These are phyloP conservation scores for Drosophila ambigua DNA, from an alignment of 1,140 invertebrate species.

Conservation along the genomic window DNA sequence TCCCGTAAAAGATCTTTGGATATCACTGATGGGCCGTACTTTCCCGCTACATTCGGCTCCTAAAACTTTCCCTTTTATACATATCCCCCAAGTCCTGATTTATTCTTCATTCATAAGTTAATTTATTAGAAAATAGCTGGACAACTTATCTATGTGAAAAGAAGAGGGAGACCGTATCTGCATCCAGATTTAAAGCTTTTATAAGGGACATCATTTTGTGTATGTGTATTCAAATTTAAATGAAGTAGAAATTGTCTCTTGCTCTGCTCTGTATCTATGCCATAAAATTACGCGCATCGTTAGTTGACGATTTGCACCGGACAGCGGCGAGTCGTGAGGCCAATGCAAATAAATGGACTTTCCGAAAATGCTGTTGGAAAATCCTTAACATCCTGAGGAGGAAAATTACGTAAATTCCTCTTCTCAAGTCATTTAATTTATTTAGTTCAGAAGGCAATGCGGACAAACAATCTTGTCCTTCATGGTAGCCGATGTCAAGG, in stretches of 20 bases:
- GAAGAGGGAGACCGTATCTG: conserved; percentile 46
- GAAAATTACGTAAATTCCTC: conserved; percentile 71
- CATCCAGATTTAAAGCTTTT: conserved; percentile 45
- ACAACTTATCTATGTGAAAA: conserved; percentile 72
- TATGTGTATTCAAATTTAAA: conserved; percentile 64
- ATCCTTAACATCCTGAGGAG: conserved; percentile 53
- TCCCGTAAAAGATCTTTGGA: no score
- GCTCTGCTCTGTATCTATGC: conserved; percentile 47
- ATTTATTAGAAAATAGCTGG: conserved; percentile 78
- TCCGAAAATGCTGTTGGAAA: conserved; percentile 54
- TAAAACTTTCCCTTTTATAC: no score
- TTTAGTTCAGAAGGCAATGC: conserved; percentile 20
- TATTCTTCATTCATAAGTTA: conserved; percentile 78
- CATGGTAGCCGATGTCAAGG: conserved; percentile 57
- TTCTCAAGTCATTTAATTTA: conserved; percentile 68
- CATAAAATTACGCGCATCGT: conserved; percentile 81
- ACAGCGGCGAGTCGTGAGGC: conserved; percentile 44
- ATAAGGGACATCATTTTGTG: conserved; percentile 36
- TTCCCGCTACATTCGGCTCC: no score
- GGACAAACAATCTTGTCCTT: conserved; percentile 47
- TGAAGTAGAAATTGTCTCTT: conserved; percentile 67
- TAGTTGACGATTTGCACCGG: conserved; percentile 75
- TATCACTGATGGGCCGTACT: no score
- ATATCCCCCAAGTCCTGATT: conserved; percentile 50
- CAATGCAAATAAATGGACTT: conserved; percentile 70